Conservation (phyloP, 2,888 invertebrate genomes). For the Protonemura montana region DNA sequence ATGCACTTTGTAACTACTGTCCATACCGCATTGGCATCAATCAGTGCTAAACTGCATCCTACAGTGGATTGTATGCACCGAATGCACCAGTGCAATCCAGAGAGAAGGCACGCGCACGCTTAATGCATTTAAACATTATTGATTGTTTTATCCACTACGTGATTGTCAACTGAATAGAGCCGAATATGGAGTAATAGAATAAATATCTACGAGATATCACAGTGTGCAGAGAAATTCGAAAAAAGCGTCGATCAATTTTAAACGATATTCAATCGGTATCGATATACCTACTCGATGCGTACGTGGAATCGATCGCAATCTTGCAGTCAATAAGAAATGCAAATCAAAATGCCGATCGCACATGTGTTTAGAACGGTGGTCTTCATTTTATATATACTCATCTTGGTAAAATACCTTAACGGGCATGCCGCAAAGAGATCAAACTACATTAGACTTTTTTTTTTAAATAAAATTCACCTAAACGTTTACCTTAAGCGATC, state of each 20-base stretch:
- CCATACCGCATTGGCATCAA: background rate
- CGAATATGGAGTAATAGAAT: background rate
- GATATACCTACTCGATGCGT: too few species aligned
- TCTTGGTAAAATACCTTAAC: background rate
- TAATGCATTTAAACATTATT: slow-evolving; percentile 37
- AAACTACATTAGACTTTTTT: too few species aligned
- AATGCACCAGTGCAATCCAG: background rate
- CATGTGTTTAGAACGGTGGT: background rate
- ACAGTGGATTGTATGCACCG: background rate
- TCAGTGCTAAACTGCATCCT: background rate
- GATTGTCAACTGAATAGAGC: slow-evolving; percentile 26
- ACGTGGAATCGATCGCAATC: background rate
- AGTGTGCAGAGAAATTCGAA: background rate
- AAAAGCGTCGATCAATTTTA: background rate
- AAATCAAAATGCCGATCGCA: background rate
- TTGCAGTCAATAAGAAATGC: background rate
- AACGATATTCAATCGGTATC: background rate
- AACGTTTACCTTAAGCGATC: background rate
- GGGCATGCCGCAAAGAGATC: background rate
- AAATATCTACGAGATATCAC: background rate
- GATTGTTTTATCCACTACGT: slow-evolving; percentile 16
- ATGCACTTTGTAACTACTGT: background rate
- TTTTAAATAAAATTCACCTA: background rate
- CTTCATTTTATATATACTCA: background rate
- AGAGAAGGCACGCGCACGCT: background rate